These are phyloP conservation scores for Aradophagus sp. DNA, from an alignment of 1,140 invertebrate species.

Conservation along the genomic window DNA sequence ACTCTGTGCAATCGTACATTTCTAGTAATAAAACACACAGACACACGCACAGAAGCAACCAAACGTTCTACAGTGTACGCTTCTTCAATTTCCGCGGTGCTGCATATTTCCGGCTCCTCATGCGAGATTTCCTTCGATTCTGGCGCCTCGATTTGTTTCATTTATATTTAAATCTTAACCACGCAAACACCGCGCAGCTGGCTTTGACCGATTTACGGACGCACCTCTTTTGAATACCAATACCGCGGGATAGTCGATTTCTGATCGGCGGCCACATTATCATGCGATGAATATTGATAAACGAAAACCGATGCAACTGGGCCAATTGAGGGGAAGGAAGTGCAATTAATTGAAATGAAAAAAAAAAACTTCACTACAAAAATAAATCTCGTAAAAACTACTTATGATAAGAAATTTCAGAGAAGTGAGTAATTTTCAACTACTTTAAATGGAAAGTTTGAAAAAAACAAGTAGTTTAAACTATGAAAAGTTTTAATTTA, in stretches of 20 bases:
- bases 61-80: no score
- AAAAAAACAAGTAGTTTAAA: no score
- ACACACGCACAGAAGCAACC: no score
- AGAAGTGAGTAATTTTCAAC: no score
- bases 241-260: conserved; percentile 43
- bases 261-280: conserved; percentile 39
- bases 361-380: background rate
- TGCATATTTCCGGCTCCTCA: conserved; percentile 24
- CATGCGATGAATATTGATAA: conserved; percentile 51
- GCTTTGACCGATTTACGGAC: conserved; percentile 52
- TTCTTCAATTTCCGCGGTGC: conserved; percentile 22
- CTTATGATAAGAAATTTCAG: no score
- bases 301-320: conserved; percentile 27
- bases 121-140: conserved; percentile 16
- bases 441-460: no score
- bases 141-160: conserved; percentile 46
- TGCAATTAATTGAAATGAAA: no score
- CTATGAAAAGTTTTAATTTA: no score
- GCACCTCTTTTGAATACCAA: conserved; percentile 39
- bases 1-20: no score
- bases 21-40: no score
- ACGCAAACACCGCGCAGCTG: conserved; percentile 25
- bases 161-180: conserved; percentile 53
- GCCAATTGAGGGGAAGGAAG: conserved; percentile 3
- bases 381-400: no score